Evolutionary conservation across 1,140 invertebrate genomes (phyloP), one percentile per base, ranked within the genome.

Genomic region (Aphis gossypii): DNA sequence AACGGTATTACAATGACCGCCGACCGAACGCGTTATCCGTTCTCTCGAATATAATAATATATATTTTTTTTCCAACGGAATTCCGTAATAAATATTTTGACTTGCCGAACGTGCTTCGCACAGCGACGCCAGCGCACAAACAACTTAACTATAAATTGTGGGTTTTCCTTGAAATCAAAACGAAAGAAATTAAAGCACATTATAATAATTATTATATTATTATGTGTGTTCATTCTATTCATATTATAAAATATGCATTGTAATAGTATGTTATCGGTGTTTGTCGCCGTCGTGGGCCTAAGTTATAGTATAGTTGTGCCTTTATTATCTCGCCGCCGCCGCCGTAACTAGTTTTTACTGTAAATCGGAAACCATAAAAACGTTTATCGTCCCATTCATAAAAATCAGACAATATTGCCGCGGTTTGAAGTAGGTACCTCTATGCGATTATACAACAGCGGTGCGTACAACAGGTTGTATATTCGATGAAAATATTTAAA

Each of bases 281-380:
- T n/a, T n/a, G 60, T 1, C 60, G 60, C 4, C 30, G 60, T 76
- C 60, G 14, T n/a, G 60, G 60, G n/a, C 60, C n/a, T 6, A 18
- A 68, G 14, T n/a, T n/a, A 7, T 76, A 68, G 60, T 68, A 68
- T 46, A 46, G 30, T 68, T 68, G 30, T 76, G 60, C 60, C 30
- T 76, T 76, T 76, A 76, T 76, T 76, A 76, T 18, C 11, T n/a
- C 60, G 30, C 60, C 9, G 30, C 35, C 35, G 35, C 60, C 60
- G 60, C n/a, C 60, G 60, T 20, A 76, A 76, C 60, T 76, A 76
- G 60, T 76, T n/a, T 76, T 76, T 76, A 76, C 60, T 76, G 60
- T 76, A 76, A 76, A 76, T 76, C 60, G 60, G 30, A 76, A 76
- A 76, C 60, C 14, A 76, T n/a, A n/a, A 76, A n/a, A 76, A 76